phyloP scores from a whole-genome alignment of 2,113 vertebrate species.

The mouse (Mus musculus) region GRCm39 chr3:97419501-97420000 shows the following conservation, averaged over 20 bases:
- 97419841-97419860: neutral
- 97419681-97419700: neutral
- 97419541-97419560: neutral
- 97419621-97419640: neutral
- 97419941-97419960: neutral
- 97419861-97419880: neutral
- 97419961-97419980: neutral
- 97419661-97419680: neutral
- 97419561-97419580: neutral
- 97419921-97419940: neutral
- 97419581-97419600: neutral
- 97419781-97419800: neutral
- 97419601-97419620: neutral
- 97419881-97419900: neutral
- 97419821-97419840: no score
- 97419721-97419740: neutral
- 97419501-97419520: no score
- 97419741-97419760: neutral
- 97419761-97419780: neutral
- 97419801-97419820: neutral
- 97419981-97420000: neutral
- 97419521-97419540: neutral
- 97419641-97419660: neutral
- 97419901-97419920: neutral
- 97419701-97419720: neutral